Conservation (phyloP, 1,140 invertebrate genomes). For the Dreissena polymorpha region DNA sequence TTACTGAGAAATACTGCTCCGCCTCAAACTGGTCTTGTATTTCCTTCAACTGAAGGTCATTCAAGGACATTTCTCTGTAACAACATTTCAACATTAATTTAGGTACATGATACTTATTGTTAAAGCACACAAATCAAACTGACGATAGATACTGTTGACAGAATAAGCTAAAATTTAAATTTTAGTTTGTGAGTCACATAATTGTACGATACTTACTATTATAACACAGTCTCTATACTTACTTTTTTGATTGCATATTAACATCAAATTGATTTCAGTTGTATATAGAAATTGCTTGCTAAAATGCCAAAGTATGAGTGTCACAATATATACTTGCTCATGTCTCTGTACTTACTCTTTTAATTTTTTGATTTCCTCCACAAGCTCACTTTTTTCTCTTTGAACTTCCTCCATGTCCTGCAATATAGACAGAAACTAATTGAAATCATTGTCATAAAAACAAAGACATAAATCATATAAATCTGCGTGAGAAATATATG, state of each 20-base stretch:
- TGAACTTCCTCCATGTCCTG: slow-evolving; percentile 87
- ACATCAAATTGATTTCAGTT: no score
- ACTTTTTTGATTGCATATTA: no score
- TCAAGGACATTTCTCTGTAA: slow-evolving; percentile 80
- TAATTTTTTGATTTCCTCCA: slow-evolving; percentile 91
- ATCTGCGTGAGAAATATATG: no score
- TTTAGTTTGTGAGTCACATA: no score
- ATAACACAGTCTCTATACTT: no score
- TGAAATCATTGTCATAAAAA: no score
- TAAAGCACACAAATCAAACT: slow-evolving; percentile 52
- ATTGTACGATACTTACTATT: no score
- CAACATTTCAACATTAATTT: slow-evolving; percentile 30
- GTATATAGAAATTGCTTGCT: no score
- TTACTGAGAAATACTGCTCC: slow-evolving; percentile 91
- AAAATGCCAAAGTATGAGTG: no score
- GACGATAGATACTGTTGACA: slow-evolving; percentile 55
- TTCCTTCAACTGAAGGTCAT: slow-evolving; percentile 93
- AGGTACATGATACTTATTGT: not conserved
- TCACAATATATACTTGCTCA: no score
- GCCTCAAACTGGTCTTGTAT: slow-evolving; percentile 95
- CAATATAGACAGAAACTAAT: slow-evolving; percentile 12
- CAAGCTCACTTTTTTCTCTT: slow-evolving; percentile 86
- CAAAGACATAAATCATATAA: no score
- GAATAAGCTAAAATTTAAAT: no score
- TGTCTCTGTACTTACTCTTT: slow-evolving; percentile 82